phyloP scores from a whole-genome alignment of 2,797 vertebrate genomes.

The Neoniphon sammara region DNA sequence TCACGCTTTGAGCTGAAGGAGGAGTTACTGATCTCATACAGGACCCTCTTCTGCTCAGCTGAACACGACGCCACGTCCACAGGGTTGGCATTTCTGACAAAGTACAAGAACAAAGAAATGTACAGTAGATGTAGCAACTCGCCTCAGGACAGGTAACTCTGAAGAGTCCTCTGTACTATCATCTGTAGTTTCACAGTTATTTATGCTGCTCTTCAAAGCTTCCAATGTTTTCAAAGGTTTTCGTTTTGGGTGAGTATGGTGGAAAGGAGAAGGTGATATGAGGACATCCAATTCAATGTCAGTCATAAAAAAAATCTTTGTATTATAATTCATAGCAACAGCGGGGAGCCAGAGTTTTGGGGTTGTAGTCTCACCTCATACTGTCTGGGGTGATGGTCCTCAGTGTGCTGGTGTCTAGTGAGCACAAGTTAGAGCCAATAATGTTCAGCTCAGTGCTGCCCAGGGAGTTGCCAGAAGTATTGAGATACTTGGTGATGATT shows the following conservation, averaged over 20 bases:
- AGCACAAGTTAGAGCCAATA: slow-evolving; percentile 69
- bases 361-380: slow-evolving; percentile 55
- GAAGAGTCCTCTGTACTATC: no score
- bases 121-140: neutral
- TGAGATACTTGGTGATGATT: slow-evolving; percentile 74
- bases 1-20: slow-evolving; percentile 52
- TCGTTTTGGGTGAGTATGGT: no score
- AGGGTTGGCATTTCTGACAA: slow-evolving; percentile 60
- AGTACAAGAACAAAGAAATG: slow-evolving; percentile 10
- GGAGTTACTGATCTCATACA: slow-evolving; percentile 67
- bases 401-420: slow-evolving; percentile 63
- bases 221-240: no score
- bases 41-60: slow-evolving; percentile 64
- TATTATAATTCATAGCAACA: neutral
- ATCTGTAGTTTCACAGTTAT: no score
- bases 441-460: slow-evolving; percentile 64
- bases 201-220: no score
- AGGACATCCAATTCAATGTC: no score
- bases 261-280: no score
- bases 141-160: no score
- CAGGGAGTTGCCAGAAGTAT: slow-evolving; percentile 53
- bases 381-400: slow-evolving; percentile 62
- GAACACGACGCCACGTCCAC: slow-evolving; percentile 71
- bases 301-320: no score
- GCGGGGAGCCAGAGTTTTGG: neutral